phyloP scores from a whole-genome alignment of 2,888 invertebrate species.

The Eupithecia pulchellata region DNA sequence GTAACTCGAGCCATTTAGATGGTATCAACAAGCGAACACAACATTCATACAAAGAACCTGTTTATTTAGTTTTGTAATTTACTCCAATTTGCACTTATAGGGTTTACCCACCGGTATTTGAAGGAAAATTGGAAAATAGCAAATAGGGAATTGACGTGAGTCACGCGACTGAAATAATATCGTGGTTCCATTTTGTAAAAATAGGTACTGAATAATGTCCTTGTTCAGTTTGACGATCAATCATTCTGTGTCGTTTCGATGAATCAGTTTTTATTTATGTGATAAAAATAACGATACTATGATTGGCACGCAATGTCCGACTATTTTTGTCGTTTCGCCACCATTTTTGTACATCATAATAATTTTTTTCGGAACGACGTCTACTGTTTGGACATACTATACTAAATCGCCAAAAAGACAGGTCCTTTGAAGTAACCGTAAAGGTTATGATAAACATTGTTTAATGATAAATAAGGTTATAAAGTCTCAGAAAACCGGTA shows the following conservation, averaged over 20 bases:
- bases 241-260: conserved; percentile 30
- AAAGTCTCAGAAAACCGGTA: too few relatives aligned
- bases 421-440: too few relatives aligned
- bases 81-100: conserved; percentile 35
- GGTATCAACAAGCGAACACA: conserved; percentile 11
- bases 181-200: conserved; percentile 33
- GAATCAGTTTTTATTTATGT: conserved; percentile 11
- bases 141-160: conserved; percentile 37
- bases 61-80: conserved; percentile 32
- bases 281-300: conserved; percentile 2
- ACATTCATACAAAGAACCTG: conserved; percentile 26
- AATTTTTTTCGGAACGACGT: too few relatives aligned
- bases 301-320: not conserved
- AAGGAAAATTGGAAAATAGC: conserved; percentile 34
- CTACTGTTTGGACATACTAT: too few relatives aligned
- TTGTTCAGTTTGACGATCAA: conserved; percentile 29
- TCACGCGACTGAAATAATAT: conserved; percentile 30
- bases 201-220: conserved; percentile 29
- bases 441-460: too few relatives aligned
- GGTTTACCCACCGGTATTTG: conserved; percentile 26
- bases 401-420: too few relatives aligned
- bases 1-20: not conserved
- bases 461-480: too few relatives aligned
- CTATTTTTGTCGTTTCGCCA: too few relatives aligned
- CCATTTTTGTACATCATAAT: too few relatives aligned